These are phyloP conservation scores for Montipora sp. DNA, from an alignment of 64 coral and sea anemone species.

Conservation along the genomic window DNA sequence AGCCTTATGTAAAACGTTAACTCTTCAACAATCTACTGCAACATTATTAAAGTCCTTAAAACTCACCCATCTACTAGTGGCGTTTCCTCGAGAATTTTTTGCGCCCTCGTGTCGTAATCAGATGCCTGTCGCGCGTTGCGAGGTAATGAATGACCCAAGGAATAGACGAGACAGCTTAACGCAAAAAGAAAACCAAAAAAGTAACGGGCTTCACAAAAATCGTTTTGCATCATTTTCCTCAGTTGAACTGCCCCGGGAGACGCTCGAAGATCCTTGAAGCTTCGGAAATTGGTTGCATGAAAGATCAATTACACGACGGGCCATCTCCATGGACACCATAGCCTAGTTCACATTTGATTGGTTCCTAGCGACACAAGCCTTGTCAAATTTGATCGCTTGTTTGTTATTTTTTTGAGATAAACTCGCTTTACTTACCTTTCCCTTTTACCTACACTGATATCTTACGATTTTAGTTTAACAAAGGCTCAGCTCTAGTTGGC, in stretches of 20 bases:
- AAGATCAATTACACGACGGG: no score
- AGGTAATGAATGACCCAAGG: background rate
- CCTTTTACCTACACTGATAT: no score
- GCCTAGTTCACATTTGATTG: background rate
- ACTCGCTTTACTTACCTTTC: no score
- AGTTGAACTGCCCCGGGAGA: background rate
- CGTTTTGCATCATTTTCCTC: background rate
- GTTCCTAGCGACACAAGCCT: background rate
- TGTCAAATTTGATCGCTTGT: background rate
- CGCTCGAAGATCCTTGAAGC: background rate
- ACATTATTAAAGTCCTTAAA: background rate
- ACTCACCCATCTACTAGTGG: conserved; percentile 84
- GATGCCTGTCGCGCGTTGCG: background rate
- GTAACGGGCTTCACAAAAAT: background rate
- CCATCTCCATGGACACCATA: background rate
- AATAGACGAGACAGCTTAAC: conserved; percentile 1
- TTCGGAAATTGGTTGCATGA: background rate
- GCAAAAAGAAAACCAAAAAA: conserved; percentile 16
- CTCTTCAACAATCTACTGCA: background rate
- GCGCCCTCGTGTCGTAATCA: conserved; percentile 16
- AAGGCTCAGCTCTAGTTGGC: background rate
- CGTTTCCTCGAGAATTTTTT: conserved; percentile 47
- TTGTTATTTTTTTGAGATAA: background rate
- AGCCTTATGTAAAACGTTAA: background rate
- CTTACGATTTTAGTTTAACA: no score